Evolutionary conservation across 2,888 invertebrate species (phyloP).

Genomic region (Petrolisthes cinctipes): DNA sequence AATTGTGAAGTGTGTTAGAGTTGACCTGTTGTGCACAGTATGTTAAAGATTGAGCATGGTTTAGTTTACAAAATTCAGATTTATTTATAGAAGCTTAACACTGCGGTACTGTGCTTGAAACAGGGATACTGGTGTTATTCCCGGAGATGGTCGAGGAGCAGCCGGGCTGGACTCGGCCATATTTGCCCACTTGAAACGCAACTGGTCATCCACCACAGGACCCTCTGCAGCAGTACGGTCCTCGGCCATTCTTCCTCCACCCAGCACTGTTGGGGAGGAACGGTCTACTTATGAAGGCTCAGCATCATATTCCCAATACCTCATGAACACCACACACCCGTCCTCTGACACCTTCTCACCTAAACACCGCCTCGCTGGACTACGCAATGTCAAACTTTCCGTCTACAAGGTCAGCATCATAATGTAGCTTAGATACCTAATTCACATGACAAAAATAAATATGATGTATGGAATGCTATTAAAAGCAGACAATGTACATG

Average conservation of each 20-base stretch:
- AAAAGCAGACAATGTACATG: no score
- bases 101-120: no score
- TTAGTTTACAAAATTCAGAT: no score
- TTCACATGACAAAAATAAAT: no score
- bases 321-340: slow-evolving; percentile 49
- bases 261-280: slow-evolving; percentile 39
- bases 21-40: no score
- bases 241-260: slow-evolving; percentile 29
- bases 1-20: no score
- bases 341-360: slow-evolving; percentile 34
- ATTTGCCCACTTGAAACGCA: slow-evolving; percentile 72
- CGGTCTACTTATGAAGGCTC: slow-evolving; percentile 38
- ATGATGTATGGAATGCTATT: no score
- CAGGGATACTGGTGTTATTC: slow-evolving; percentile 64
- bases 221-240: slow-evolving; percentile 37
- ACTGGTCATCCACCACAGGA: slow-evolving; percentile 66
- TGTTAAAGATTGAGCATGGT: no score
- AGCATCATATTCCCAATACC: slow-evolving; percentile 54
- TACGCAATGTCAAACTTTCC: slow-evolving; percentile 52
- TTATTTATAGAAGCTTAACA: neutral
- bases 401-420: slow-evolving; percentile 51
- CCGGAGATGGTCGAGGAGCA: slow-evolving; percentile 80
- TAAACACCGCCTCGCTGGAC: slow-evolving; percentile 51
- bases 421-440: no score
- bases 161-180: slow-evolving; percentile 81